These are phyloP conservation scores for Drosophila borealis DNA, from an alignment of 2,888 invertebrate species.

Conservation along the genomic window DNA sequence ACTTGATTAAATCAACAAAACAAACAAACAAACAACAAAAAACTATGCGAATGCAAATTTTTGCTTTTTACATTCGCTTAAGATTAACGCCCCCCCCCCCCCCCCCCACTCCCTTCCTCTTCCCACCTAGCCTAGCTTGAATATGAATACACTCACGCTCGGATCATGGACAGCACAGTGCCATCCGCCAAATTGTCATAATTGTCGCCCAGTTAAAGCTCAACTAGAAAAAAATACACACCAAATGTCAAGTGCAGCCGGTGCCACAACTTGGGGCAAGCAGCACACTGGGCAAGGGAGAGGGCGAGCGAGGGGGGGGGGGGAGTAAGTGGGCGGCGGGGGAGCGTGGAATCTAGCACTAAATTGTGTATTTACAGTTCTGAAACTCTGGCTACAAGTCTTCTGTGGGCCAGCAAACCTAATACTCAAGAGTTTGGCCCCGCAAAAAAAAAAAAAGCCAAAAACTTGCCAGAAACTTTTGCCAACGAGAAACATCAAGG, in stretches of 20 bases:
- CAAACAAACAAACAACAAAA: constrained; percentile 44
- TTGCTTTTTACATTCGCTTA: constrained; percentile 53
- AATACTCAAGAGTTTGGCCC: neutral
- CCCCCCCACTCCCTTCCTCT: neutral
- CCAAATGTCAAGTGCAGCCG: constrained; percentile 73
- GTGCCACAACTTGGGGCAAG: constrained; percentile 28
- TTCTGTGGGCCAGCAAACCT: neutral
- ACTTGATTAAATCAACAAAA: constrained; percentile 77
- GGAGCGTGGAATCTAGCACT: neutral
- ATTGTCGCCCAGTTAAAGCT: constrained; percentile 46
- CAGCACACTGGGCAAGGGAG: neutral
- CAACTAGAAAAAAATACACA: constrained; percentile 14
- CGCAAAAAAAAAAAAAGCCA: neutral
- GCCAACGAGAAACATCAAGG: neutral
- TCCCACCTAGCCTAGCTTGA: constrained; percentile 4
- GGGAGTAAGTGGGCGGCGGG: neutral
- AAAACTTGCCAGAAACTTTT: neutral
- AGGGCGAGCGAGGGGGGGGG: fast-evolving
- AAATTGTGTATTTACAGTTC: constrained; percentile 17
- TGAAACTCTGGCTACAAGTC: neutral
- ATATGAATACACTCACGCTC: constrained; percentile 20
- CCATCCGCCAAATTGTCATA: constrained; percentile 60
- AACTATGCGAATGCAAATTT: constrained; percentile 66
- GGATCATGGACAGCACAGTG: constrained; percentile 20
- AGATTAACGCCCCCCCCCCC: constrained; percentile 35